Evolutionary conservation across 2,888 invertebrate species (phyloP), one percentile per base, ranked within the genome.

Genomic region (Fragum sueziense): DNA sequence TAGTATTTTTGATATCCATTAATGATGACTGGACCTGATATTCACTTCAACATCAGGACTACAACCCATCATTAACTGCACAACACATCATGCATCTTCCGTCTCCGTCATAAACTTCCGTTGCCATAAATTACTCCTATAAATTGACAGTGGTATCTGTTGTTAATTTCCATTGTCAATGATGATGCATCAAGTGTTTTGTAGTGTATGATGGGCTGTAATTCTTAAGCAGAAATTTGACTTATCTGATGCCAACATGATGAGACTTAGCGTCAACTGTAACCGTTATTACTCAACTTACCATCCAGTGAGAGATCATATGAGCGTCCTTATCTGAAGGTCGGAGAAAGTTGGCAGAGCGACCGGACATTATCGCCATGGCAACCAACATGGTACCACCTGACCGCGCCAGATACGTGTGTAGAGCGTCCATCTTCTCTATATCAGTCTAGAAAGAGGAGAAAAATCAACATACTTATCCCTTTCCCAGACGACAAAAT

Each of bases 271-370:
- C 41, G 11, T 41, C 11, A 41, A 41, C 11, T 6, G n/a, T 2
- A 20, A 47, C 2, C 17, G 47, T 1, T 47, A 47, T 20, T 2
- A 47, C 17, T 20, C 47, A 47, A 57, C 81, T 20, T 72, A 85
- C 84, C 73, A 85, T 22, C 72, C 62, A 69, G 33, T 85, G 81
- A 7, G 72, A 57, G 29, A 76, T 22, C 14, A 85, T 31, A 3
- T 80, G 57, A 0, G 62, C 68, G 37, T 85, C 77, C 52, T 82
- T 85, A 69, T 82, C 80, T 0, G 62, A 33, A 1, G 68, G 65
- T 25, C 82, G 67, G 11, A 85, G 76, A 61, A 85, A 85, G 80
- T 85, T 85, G 0, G 84, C 79, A 0, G 81, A 41, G n/a, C 84
- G 67, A 2, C 68, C 74, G 0, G 73, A 31, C 74, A 85, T 65